These are phyloP conservation scores for Tetragonula carbonaria DNA, from an alignment of 2,888 invertebrate species.

Conservation along the genomic window DNA sequence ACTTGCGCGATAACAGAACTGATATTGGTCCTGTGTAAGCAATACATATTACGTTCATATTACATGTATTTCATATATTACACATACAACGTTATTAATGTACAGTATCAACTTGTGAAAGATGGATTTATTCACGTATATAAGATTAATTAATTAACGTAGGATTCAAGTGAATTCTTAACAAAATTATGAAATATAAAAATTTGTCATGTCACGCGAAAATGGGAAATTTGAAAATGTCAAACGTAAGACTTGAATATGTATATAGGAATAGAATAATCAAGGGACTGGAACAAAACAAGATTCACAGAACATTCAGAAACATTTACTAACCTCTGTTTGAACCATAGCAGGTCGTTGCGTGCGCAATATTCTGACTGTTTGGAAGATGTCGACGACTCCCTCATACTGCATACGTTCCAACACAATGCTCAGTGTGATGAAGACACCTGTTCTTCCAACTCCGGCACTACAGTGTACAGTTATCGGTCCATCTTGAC, in stretches of 20 bases:
- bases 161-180: too few species aligned
- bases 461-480: slow-evolving; percentile 98
- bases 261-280: too few species aligned
- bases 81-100: too few species aligned
- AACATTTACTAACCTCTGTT: slow-evolving; percentile 92
- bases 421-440: slow-evolving; percentile 98
- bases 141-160: too few species aligned
- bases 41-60: background rate
- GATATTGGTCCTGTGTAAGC: slow-evolving; percentile 95
- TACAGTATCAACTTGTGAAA: too few species aligned
- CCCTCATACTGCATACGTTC: slow-evolving; percentile 99
- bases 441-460: slow-evolving; percentile 99
- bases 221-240: too few species aligned
- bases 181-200: too few species aligned
- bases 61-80: too few species aligned
- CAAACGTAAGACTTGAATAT: too few species aligned
- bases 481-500: slow-evolving; percentile 99
- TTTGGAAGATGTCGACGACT: slow-evolving; percentile 99
- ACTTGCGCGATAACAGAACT: slow-evolving; percentile 99
- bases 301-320: background rate
- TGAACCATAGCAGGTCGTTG: slow-evolving; percentile 99
- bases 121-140: too few species aligned
- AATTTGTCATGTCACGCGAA: too few species aligned
- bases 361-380: slow-evolving; percentile 98
- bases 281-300: too few species aligned